Evolutionary conservation across 2,113 vertebrate species (phyloP), one percentile per base, ranked within the genome.

Genomic region (Heterotilapia buettikoferi): DNA sequence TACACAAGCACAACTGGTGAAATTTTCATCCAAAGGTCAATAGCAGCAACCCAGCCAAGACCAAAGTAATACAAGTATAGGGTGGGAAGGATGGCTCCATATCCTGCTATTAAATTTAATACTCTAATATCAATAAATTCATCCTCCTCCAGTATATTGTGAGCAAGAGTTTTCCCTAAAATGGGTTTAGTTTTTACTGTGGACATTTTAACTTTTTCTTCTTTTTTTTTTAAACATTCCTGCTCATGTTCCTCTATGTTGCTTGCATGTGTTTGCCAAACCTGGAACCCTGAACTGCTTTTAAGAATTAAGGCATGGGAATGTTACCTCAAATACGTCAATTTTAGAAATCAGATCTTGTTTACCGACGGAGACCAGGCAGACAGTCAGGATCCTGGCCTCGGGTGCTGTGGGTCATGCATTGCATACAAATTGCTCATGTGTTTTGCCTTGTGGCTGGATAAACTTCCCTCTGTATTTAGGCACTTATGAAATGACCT

Each of bases 321-420:
- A 84, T 8, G 66, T 88, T 87, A 80, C 93, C 90, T 94, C 87
- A 87, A 92, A 68, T 84, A 81, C 83, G 82, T 94, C 93, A 91
- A 91, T 90, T 90, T 86, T 29, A 73, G 91, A 92, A 95, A 93
- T 92, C 43, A 88, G 95, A 94, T 94, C 88, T 85, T 95, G 91
- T 94, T 95, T 94, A 94, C 85, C 53, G 56, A 90, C 56, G 8
- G 52, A 66, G 83, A 84, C 89, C 86, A 88, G 85, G 84, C 89
- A 93, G 92, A 93, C 93, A 31, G 86, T 79, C 36, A n/a, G 92
- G 88, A 91, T 90, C 86, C 68, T 36, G 84, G 63, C 80, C 90
- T 84, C 29, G 66, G 76, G 61, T 84, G 59, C 59, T 90, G 82
- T 86, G 91, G 93, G 88, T 91, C 87, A 71, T 47, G 84, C 90